Percentiles rank a stretch among this genome's conserved stretches.
Evolutionary conservation across 2,797 vertebrate species (phyloP).

Genomic region (Varecia variegata): DNA sequence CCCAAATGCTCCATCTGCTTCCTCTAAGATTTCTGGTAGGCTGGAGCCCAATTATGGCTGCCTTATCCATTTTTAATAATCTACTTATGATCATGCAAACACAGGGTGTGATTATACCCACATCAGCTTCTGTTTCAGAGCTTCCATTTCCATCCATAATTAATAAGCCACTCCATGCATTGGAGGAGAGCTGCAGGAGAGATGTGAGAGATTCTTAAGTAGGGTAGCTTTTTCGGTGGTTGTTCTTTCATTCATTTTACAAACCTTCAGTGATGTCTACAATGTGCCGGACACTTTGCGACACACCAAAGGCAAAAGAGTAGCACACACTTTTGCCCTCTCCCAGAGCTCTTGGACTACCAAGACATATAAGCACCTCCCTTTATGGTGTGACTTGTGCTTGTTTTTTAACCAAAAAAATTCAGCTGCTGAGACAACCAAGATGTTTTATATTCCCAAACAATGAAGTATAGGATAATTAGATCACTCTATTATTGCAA

Average conservation of each 20-base stretch:
- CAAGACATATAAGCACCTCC: background rate
- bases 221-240: background rate
- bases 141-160: slow-evolving; percentile 77
- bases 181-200: slow-evolving; percentile 58
- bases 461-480: background rate
- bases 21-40: slow-evolving; percentile 78
- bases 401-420: background rate
- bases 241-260: slow-evolving; percentile 59
- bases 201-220: background rate
- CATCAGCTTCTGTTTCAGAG: slow-evolving; percentile 71
- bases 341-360: no score
- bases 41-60: slow-evolving; percentile 77
- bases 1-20: slow-evolving; percentile 73
- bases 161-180: slow-evolving; percentile 59
- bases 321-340: fast-evolving
- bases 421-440: background rate
- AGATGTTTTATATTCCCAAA: slow-evolving; percentile 16
- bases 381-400: no score
- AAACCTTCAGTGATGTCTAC: background rate
- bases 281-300: fast-evolving
- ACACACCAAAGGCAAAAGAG: background rate
- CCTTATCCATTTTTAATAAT: slow-evolving; percentile 80
- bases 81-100: slow-evolving; percentile 77
- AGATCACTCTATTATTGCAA: background rate
- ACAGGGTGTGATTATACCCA: slow-evolving; percentile 74